Percentiles rank a stretch among this genome's conserved stretches.
Conservation (phyloP, 2,113 vertebrate genomes). For the Toxotes jaculatrix region DNA sequence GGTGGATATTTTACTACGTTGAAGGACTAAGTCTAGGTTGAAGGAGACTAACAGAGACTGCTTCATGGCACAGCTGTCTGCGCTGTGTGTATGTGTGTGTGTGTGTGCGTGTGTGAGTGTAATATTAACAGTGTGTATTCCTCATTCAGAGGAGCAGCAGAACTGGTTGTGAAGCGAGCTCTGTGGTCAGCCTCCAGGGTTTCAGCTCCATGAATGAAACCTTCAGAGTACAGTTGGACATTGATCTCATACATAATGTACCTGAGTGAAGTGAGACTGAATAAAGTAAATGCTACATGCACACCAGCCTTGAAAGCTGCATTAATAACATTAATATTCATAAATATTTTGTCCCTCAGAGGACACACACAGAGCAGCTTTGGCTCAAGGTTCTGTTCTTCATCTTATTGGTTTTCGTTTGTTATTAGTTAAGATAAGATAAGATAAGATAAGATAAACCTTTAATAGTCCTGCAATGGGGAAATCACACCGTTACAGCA, state of each 20-base stretch:
- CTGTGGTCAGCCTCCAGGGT: not conserved
- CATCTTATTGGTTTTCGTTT: not conserved
- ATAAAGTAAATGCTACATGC: conserved; percentile 12
- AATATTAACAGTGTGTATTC: conserved; percentile 5
- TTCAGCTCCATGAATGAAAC: conserved; percentile 15
- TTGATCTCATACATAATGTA: conserved; percentile 42
- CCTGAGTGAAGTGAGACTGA: not conserved
- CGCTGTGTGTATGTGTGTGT: too few relatives aligned
- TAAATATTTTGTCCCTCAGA: not conserved
- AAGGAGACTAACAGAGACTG: too few relatives aligned
- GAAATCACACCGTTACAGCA: too few relatives aligned
- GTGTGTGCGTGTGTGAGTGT: not conserved
- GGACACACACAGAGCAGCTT: not conserved
- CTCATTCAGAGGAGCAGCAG: not conserved
- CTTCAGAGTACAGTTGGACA: not conserved
- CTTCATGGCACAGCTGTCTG: not conserved
- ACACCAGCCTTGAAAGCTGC: not conserved
- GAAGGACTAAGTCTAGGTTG: not conserved
- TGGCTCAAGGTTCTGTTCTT: not conserved
- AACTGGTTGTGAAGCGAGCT: not conserved
- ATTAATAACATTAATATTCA: not conserved
- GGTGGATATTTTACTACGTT: too few relatives aligned
- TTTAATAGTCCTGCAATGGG: too few relatives aligned
- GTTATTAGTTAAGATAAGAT: not conserved
- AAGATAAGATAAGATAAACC: too few relatives aligned